These are phyloP conservation scores for Thyatira batis DNA, from an alignment of 2,888 invertebrate genomes.

Conservation along the genomic window DNA sequence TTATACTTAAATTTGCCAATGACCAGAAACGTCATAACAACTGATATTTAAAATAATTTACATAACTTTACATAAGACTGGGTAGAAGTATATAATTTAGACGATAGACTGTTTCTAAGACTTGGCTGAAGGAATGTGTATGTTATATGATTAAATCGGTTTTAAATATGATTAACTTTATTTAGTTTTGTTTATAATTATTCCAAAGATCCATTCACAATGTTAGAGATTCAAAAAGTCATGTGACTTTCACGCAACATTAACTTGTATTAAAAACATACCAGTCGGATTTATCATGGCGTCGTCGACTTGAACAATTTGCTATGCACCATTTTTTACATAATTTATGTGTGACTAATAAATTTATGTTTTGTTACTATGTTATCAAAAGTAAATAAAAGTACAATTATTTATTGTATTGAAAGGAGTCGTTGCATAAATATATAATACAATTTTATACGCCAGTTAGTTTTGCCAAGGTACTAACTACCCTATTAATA, in stretches of 20 bases:
- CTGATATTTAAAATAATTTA: too few species aligned
- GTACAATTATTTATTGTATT: not conserved
- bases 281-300: not conserved
- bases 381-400: not conserved
- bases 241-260: slow-evolving; percentile 15
- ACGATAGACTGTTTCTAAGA: too few species aligned
- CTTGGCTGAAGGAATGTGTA: too few species aligned
- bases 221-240: slow-evolving; percentile 8
- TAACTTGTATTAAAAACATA: slow-evolving; percentile 10
- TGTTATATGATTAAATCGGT: too few species aligned
- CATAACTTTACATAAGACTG: too few species aligned
- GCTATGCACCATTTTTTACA: not conserved
- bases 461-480: too few species aligned
- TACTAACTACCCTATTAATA: too few species aligned
- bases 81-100: too few species aligned
- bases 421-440: not conserved
- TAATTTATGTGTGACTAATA: not conserved
- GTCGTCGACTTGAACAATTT: not conserved
- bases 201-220: slow-evolving; percentile 5
- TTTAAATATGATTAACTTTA: not conserved
- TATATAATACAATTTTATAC: too few species aligned
- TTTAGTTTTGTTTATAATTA: slow-evolving; percentile 3
- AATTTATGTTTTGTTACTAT: not conserved
- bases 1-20: too few species aligned
- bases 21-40: too few species aligned